Conservation (phyloP, 2,888 invertebrate species). For the Liposcelis brunnea region DNA sequence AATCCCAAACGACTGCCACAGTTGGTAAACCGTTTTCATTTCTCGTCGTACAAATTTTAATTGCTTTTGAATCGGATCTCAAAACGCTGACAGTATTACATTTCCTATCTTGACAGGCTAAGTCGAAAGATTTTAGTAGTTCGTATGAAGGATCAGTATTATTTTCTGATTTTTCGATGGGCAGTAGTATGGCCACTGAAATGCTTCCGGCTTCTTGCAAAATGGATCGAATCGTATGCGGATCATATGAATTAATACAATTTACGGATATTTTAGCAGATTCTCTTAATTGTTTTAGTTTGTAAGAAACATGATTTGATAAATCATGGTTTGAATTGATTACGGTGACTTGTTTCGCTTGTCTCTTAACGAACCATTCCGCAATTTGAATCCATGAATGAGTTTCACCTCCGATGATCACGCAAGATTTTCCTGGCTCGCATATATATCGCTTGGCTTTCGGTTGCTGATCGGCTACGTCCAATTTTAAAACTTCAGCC, state of each 20-base stretch:
- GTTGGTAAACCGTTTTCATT: neutral
- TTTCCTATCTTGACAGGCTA: too few relatives aligned
- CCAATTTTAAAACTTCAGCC: neutral
- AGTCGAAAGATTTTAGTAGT: too few relatives aligned
- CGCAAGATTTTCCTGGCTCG: constrained; percentile 1
- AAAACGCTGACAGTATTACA: neutral
- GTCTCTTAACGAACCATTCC: constrained; percentile 1
- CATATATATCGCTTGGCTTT: neutral
- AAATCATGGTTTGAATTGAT: neutral
- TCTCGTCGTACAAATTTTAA: neutral
- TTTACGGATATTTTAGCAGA: too few relatives aligned
- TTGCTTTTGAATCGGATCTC: neutral
- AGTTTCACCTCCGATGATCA: constrained; percentile 1
- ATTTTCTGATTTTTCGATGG: too few relatives aligned
- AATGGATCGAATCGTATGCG: too few relatives aligned
- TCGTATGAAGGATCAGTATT: too few relatives aligned
- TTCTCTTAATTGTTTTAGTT: neutral
- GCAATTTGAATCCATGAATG: neutral
- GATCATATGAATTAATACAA: too few relatives aligned
- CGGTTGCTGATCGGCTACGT: too few relatives aligned
- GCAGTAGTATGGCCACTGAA: neutral
- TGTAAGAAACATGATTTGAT: neutral
- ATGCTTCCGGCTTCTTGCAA: too few relatives aligned
- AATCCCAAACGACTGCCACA: neutral
- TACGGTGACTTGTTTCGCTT: neutral